These are phyloP conservation scores for Gryon sp. DNA, from an alignment of 1,140 invertebrate species.

Conservation along the genomic window DNA sequence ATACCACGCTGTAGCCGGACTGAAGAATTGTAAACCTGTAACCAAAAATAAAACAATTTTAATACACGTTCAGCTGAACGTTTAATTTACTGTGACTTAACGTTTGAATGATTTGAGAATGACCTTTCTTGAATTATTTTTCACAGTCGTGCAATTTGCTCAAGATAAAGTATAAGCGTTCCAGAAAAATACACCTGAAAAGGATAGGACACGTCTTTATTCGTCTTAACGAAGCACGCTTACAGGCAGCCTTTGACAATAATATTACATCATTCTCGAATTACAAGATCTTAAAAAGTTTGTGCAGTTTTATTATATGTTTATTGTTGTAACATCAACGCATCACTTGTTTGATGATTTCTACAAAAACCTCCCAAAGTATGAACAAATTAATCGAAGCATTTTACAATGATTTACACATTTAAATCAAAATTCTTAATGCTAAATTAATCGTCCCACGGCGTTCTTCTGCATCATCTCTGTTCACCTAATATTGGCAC, in stretches of 20 bases:
- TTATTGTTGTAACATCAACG: background rate
- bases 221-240: slow-evolving; percentile 10
- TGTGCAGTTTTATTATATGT: background rate
- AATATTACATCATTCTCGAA: slow-evolving; percentile 22
- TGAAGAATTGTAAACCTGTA: slow-evolving; percentile 90
- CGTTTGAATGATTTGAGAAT: slow-evolving; percentile 45
- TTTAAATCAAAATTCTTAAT: slow-evolving; percentile 21
- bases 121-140: slow-evolving; percentile 56
- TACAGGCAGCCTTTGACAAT: slow-evolving; percentile 18
- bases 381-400: slow-evolving; percentile 11
- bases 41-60: slow-evolving; percentile 65
- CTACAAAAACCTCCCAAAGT: too few relatives aligned
- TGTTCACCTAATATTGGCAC: slow-evolving; percentile 5
- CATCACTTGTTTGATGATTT: slow-evolving; percentile 4
- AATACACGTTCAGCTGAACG: slow-evolving; percentile 13
- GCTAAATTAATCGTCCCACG: slow-evolving; percentile 15
- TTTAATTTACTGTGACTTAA: slow-evolving; percentile 49
- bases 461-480: background rate
- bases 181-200: slow-evolving; percentile 60
- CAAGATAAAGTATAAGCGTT: slow-evolving; percentile 51
- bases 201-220: slow-evolving; percentile 60
- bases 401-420: slow-evolving; percentile 23
- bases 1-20: slow-evolving; percentile 92
- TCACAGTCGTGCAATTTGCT: slow-evolving; percentile 45
- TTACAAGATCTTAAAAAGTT: slow-evolving; percentile 39